These are phyloP conservation scores for Platycercus adscitus DNA, from an alignment of 2,113 vertebrate genomes.

Conservation along the genomic window DNA sequence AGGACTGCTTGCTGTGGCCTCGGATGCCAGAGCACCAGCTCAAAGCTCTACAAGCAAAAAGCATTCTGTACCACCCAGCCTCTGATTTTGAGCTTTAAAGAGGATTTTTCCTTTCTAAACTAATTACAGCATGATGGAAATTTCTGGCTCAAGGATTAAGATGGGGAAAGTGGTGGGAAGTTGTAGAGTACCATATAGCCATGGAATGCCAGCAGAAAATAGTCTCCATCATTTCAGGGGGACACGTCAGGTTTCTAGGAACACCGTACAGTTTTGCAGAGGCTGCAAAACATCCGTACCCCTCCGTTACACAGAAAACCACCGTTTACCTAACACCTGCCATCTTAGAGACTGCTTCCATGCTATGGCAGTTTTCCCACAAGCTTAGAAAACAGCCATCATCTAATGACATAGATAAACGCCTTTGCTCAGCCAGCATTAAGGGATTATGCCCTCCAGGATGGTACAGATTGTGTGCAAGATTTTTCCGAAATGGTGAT, in stretches of 20 bases:
- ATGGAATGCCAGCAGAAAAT: not conserved
- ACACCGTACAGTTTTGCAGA: not conserved
- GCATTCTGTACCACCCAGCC: not conserved
- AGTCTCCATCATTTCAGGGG: not conserved
- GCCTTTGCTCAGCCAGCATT: not conserved
- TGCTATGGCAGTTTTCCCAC: not conserved
- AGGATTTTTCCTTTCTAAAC: not conserved
- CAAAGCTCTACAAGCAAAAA: not conserved
- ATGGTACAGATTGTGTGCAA: not conserved
- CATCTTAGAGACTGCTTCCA: not conserved
- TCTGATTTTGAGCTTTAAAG: not conserved
- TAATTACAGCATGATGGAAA: not conserved
- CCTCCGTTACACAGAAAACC: not conserved
- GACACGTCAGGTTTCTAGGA: not conserved
- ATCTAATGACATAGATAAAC: conserved; percentile 36
- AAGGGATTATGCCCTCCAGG: conserved; percentile 33
- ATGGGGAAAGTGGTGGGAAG: not conserved
- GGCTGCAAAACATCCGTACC: not conserved
- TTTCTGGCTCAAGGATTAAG: not conserved
- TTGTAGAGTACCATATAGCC: not conserved
- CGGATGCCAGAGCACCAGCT: not conserved
- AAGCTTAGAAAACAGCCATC: conserved; percentile 10
- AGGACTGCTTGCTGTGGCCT: not conserved
- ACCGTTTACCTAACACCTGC: not conserved
- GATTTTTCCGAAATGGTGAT: not conserved